phyloP scores from a whole-genome alignment of 2,113 vertebrate genomes.

The Eptesicus fuscus region DNA sequence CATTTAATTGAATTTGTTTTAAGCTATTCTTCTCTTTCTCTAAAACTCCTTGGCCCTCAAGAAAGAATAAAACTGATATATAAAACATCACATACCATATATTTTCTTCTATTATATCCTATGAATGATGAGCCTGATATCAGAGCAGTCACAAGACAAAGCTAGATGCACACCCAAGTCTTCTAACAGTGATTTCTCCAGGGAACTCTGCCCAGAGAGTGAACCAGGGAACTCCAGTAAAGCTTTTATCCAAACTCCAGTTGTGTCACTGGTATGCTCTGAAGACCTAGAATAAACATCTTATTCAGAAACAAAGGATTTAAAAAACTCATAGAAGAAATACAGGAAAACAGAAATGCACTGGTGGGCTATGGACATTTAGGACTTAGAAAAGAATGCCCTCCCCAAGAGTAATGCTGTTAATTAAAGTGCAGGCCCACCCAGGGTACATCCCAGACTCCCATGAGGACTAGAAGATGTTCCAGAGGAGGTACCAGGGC shows the following conservation, averaged over 20 bases:
- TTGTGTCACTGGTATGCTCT: background rate
- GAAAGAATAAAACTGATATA: background rate
- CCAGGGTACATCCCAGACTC: too few relatives aligned
- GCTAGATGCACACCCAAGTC: background rate
- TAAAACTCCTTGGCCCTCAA: background rate
- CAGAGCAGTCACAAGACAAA: background rate
- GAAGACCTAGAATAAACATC: background rate
- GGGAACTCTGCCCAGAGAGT: background rate
- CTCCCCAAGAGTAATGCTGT: background rate
- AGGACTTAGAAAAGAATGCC: background rate
- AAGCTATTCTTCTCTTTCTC: background rate
- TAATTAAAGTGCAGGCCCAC: background rate
- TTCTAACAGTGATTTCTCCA: background rate
- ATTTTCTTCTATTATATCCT: background rate
- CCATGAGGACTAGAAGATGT: too few relatives aligned
- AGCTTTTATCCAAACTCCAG: background rate
- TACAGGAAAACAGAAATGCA: background rate
- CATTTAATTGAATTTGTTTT: background rate
- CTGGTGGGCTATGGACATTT: background rate
- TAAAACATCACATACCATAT: background rate
- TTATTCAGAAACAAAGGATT: background rate
- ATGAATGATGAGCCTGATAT: background rate
- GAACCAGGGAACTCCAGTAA: background rate
- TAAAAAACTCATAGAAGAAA: background rate
- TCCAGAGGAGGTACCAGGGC: background rate